Percentiles rank a stretch among this genome's conserved stretches.
These are phyloP conservation scores for Eudyptes chrysolophus DNA, from an alignment of 2,113 vertebrate genomes.

Conservation along the genomic window DNA sequence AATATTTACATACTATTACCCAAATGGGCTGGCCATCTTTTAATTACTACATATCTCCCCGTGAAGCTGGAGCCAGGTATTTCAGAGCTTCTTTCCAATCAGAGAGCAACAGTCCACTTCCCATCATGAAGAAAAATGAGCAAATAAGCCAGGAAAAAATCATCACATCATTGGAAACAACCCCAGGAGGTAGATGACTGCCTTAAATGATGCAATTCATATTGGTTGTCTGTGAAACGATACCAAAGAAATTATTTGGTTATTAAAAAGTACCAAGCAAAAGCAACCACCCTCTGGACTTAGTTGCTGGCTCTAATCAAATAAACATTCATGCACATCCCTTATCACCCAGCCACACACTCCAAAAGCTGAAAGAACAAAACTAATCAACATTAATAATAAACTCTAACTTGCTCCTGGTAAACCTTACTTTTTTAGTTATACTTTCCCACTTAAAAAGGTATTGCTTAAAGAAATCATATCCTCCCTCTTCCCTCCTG, in stretches of 20 bases:
- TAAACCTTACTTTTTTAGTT: background rate
- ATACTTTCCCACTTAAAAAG: background rate
- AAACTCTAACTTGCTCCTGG: background rate
- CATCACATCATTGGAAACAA: background rate
- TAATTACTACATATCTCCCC: background rate
- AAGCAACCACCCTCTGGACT: background rate
- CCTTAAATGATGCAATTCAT: background rate
- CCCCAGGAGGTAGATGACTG: background rate
- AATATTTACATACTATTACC: background rate
- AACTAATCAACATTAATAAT: background rate
- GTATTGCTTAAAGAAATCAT: background rate
- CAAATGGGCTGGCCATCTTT: background rate
- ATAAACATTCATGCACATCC: background rate
- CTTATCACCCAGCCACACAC: slow-evolving; percentile 5
- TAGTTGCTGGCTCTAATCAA: background rate
- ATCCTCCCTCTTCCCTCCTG: background rate
- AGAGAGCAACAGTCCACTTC: background rate
- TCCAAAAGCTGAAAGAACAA: slow-evolving; percentile 1
- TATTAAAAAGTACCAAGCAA: slow-evolving; percentile 16
- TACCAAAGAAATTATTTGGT: slow-evolving; percentile 7
- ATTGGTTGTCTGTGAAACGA: background rate
- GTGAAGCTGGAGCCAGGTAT: background rate
- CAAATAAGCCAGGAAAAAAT: background rate
- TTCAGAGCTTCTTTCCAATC: background rate
- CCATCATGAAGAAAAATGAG: background rate